Evolutionary conservation across 2,888 invertebrate genomes (phyloP).

Genomic region (Elmis aenea): DNA sequence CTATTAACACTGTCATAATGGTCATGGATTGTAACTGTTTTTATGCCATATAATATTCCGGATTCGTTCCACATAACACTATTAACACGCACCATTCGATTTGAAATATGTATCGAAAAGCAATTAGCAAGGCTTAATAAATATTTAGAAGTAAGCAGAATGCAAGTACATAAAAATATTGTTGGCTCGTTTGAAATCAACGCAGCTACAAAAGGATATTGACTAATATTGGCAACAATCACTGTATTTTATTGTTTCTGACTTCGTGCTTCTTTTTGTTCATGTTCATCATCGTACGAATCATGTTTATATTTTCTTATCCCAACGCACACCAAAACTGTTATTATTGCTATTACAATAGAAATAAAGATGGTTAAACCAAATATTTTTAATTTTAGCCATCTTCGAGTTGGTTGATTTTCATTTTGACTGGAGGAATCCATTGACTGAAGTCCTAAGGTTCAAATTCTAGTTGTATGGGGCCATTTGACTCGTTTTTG

Average conservation of each 20-base stretch:
- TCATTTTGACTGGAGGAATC: too few relatives aligned
- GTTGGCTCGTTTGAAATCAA: constrained; percentile 5
- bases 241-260: not conserved
- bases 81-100: constrained; percentile 1
- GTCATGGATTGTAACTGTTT: constrained; percentile 5
- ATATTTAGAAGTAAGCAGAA: constrained; percentile 4
- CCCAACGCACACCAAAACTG: too few relatives aligned
- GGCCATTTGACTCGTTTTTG: too few relatives aligned
- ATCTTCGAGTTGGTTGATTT: too few relatives aligned
- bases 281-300: too few relatives aligned
- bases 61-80: constrained; percentile 6
- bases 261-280: not conserved
- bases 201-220: constrained; percentile 10
- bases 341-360: too few relatives aligned
- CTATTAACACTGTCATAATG: constrained; percentile 1
- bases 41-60: constrained; percentile 2
- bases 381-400: too few relatives aligned
- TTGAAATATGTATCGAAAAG: constrained; percentile 2
- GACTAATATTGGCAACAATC: not conserved
- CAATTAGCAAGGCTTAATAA: constrained; percentile 7
- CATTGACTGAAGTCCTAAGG: too few relatives aligned
- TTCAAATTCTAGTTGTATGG: too few relatives aligned
- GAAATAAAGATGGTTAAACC: too few relatives aligned
- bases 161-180: constrained; percentile 7
- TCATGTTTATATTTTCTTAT: too few relatives aligned